Conservation (phyloP, 37 sponge, comb jelly and placozoan species). For the Haliclona indistincta region DNA sequence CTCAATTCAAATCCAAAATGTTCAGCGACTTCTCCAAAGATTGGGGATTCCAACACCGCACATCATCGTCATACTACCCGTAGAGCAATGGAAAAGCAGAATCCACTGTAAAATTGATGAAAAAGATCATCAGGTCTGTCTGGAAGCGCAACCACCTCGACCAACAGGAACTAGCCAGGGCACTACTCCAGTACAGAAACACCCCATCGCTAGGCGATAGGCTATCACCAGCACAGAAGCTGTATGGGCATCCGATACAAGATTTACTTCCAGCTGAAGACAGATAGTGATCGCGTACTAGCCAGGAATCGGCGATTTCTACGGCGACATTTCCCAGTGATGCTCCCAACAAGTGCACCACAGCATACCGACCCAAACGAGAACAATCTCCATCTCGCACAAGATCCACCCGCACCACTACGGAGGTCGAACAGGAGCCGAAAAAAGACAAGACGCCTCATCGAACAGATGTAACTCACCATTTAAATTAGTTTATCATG, state of each 20-base stretch:
- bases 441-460: too few relatives aligned
- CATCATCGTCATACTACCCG: not conserved
- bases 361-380: too few relatives aligned
- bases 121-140: not conserved
- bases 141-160: not conserved
- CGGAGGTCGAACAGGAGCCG: too few relatives aligned
- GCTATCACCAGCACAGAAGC: conserved; percentile 3
- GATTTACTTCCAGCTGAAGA: not conserved
- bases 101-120: not conserved
- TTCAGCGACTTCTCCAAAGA: not conserved
- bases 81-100: not conserved
- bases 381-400: too few relatives aligned
- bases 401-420: too few relatives aligned
- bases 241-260: not conserved
- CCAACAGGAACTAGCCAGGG: not conserved
- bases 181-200: conserved; percentile 9
- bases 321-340: not conserved
- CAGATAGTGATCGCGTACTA: not conserved
- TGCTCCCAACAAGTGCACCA: too few relatives aligned
- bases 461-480: too few relatives aligned
- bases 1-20: not conserved
- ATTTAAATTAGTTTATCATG: too few relatives aligned
- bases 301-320: not conserved
- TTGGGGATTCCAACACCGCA: not conserved
- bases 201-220: not conserved